Base-by-base conservation (phyloP, 2,113 vertebrate species). In the Trichomycterus rosablanca region DNA sequence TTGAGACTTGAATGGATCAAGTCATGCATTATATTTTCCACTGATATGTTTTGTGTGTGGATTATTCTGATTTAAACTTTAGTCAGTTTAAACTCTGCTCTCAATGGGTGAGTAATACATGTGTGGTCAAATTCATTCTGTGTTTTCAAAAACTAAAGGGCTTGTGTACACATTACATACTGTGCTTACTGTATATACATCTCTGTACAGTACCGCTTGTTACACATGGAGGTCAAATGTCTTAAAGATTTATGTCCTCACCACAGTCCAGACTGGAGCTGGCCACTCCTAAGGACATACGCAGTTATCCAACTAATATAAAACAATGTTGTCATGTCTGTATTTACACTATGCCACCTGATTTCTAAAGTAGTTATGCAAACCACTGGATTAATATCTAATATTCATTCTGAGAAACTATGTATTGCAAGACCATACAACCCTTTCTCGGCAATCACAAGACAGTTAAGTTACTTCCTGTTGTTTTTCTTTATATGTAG, bases 301-400 rank as follows among this genome's bases (percentile, higher is more conserved):
- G 48, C 53, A 73, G 64, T 59, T 46, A 42, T 23, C 45, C 40
- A 34, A 22, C 66, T 67, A 58, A 61, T 69, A 35, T 53, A 52
- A 71, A 51, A 67, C 50, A 66, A 70, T 70, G 55, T 32, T 69
- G 70, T 73, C 59, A 67, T 68, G 68, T 74, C 64, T 70, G 49
- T 63, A 62, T 63, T 64, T 54, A 45, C 34, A 52, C 53, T 67
- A 62, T 69, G 69, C 32, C 18, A 56, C 12, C 23, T 43, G 53
- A 65, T 66, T 69, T 30, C 44, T 66, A 32, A 19, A 50, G 54
- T 40, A 51, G 67, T 66, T 66, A 53, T 22, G 8, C 24, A 35
- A 68, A 51, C 53, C 26, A 43, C 52, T 14, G 49, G 59, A 75
- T 75, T 72, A 67, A 70, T 68, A 24, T 19, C 26, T 46, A 59